Conservation (phyloP, 2,888 invertebrate species). For the Xanthia icteritia region DNA sequence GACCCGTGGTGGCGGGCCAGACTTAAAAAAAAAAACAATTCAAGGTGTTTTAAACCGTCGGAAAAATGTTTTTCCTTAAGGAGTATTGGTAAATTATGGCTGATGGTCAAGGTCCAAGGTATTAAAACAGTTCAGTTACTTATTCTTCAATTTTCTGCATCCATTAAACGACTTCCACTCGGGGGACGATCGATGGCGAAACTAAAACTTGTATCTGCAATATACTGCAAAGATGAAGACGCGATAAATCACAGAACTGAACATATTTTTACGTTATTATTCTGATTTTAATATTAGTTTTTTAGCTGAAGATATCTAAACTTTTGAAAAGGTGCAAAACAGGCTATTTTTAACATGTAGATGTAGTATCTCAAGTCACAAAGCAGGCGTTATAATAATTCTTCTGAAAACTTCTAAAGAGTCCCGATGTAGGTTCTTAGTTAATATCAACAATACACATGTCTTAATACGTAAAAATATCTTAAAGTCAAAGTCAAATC, state of each 20-base stretch:
- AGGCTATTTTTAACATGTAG: not conserved
- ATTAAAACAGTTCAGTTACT: not conserved
- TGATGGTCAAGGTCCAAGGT: not conserved
- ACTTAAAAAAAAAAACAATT: too few species aligned
- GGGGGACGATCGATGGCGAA: slow-evolving; percentile 68
- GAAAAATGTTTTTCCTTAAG: too few species aligned
- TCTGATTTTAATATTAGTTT: not conserved
- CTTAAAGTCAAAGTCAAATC: too few species aligned
- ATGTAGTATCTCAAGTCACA: not conserved
- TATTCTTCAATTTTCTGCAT: slow-evolving; percentile 44
- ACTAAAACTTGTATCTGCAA: slow-evolving; percentile 72
- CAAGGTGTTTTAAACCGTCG: too few species aligned
- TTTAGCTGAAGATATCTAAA: not conserved
- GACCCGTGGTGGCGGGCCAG: too few species aligned
- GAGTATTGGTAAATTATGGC: not conserved
- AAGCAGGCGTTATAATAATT: not conserved
- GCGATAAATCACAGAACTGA: slow-evolving; percentile 53
- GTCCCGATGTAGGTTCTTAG: not conserved
- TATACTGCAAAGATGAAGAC: slow-evolving; percentile 63
- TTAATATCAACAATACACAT: not conserved
- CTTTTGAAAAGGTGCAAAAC: not conserved
- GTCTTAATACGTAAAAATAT: too few species aligned
- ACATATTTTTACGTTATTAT: slow-evolving; percentile 4
- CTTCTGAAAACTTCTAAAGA: not conserved
- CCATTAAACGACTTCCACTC: slow-evolving; percentile 65